phyloP scores from a whole-genome alignment of 2,888 invertebrate genomes.

The Pogonocherus hispidulus region DNA sequence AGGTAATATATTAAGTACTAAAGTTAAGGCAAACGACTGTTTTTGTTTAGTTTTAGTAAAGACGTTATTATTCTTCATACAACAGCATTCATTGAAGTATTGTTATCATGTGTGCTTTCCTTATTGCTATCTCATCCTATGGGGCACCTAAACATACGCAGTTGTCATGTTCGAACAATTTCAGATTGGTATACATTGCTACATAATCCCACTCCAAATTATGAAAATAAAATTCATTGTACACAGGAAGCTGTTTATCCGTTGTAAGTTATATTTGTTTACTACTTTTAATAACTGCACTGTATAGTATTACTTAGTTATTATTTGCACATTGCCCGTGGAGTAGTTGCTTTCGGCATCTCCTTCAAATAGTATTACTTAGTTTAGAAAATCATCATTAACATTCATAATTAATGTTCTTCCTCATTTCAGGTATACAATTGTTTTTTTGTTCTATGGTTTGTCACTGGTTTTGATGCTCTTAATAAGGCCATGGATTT shows the following conservation, averaged over 20 bases:
- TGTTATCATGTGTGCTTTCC: conserved; percentile 81
- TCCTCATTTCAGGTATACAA: conserved; percentile 90
- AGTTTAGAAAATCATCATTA: too few relatives aligned
- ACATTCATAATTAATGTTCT: too few relatives aligned
- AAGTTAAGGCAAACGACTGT: too few relatives aligned
- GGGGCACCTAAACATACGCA: conserved; percentile 81
- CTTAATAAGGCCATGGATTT: conserved; percentile 81
- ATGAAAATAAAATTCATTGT: conserved; percentile 89
- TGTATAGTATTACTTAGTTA: background rate
- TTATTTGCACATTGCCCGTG: too few relatives aligned
- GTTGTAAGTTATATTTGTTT: conserved; percentile 78
- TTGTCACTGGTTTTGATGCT: conserved; percentile 86
- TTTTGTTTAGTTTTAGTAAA: conserved; percentile 75
- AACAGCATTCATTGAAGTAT: conserved; percentile 87
- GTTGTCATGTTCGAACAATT: conserved; percentile 84
- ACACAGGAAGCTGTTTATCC: conserved; percentile 99
- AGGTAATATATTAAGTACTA: conserved; percentile 69
- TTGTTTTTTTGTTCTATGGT: conserved; percentile 92
- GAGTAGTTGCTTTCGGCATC: too few relatives aligned
- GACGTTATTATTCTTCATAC: conserved; percentile 83
- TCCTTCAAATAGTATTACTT: too few relatives aligned
- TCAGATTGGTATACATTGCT: conserved; percentile 98
- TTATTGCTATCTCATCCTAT: conserved; percentile 86
- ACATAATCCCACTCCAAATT: conserved; percentile 94
- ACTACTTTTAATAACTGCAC: too few relatives aligned